Conservation (phyloP, 2,797 vertebrate species). For the Rhyacichthys aspro region DNA sequence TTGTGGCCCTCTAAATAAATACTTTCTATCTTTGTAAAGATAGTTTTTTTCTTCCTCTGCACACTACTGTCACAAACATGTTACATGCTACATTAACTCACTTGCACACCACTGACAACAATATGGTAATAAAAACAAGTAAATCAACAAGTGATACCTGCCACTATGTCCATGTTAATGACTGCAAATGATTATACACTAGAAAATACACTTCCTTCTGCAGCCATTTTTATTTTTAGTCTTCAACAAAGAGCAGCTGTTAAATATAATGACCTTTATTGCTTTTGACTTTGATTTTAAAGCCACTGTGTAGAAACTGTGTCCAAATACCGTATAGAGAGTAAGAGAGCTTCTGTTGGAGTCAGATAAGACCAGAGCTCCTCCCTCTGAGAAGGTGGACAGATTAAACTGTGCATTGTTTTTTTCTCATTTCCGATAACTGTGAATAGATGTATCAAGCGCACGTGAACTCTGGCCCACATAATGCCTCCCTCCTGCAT, state of each 20-base stretch:
- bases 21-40: too few species aligned
- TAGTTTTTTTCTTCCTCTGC: too few species aligned
- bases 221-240: too few species aligned
- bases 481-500: conserved; percentile 14
- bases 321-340: too few species aligned
- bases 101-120: neutral
- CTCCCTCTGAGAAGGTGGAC: conserved; percentile 14
- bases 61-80: too few species aligned
- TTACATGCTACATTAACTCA: neutral
- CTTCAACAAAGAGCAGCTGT: too few species aligned
- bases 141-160: neutral
- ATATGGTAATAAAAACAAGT: neutral
- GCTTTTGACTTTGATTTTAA: too few species aligned
- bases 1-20: neutral
- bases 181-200: too few species aligned
- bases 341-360: conserved; percentile 11
- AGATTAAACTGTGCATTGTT: conserved; percentile 27
- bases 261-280: too few species aligned
- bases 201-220: too few species aligned
- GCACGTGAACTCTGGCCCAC: conserved; percentile 24
- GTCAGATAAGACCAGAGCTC: conserved; percentile 31
- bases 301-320: too few species aligned
- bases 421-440: conserved; percentile 19
- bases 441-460: conserved; percentile 7
- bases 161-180: too few species aligned